Base-by-base conservation (phyloP, 2,113 vertebrate species). In the Cynoglossus semilaevis region DNA sequence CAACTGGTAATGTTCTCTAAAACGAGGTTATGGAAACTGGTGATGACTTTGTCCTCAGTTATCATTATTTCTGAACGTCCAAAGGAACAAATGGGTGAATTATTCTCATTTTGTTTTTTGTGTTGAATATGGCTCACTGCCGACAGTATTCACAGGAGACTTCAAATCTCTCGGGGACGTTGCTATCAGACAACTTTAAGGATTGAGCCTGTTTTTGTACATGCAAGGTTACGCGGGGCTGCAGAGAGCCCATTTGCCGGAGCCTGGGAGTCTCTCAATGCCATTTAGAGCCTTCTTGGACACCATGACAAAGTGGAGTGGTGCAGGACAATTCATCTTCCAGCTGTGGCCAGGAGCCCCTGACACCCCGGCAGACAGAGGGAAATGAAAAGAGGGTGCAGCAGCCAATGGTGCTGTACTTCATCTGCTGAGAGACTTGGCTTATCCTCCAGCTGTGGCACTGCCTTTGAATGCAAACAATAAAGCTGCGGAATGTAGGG, bases 301-400 rank as follows among this genome's bases (percentile, higher is more conserved):
- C 85, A 87, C 75, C 74, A 82, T 85, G 87, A 87, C 85, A 88
- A 73, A 88, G 84, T 88, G 74, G 75, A 85, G 79, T 43, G 67
- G 70, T 80, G 75, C 82, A 47, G 82, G 66, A 74, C 82, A 80
- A 87, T 88, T 85, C 84, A 87, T 88, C 83, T 85, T 87, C 63
- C 82, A 86, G 82, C 82, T 84, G 82, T 82, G 85, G 80, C 84
- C 82, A 74, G 79, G 65, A 86, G 85, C 71, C 77, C 45, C 75
- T 76, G 76, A 85, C 85, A 83, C 76, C 72, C 69, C 63, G 29
- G 72, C 34, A 84, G 76, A 81, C 84, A 81, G 79, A 74, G 68
- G 84, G 82, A 86, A 87, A 86, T 83, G 82, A 83, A 85, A 85
- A 86, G 72, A 73, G 73, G 77, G 75, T 72, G 77, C 77, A 72